Conservation (phyloP, 2,113 vertebrate genomes). For the Strix aluco region DNA sequence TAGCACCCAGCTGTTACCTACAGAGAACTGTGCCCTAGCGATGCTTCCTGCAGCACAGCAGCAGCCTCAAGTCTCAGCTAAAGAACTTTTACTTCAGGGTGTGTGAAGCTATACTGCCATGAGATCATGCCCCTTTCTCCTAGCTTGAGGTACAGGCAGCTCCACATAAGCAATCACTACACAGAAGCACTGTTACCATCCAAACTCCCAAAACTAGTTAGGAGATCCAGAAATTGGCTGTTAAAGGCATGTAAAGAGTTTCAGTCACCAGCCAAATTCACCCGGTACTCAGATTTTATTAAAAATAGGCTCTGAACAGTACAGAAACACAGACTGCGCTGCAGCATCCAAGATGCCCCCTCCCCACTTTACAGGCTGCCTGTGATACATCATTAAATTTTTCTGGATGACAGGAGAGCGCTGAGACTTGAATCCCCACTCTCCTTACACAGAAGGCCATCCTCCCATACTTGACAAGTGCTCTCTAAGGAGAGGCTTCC, state of each 20-base stretch:
- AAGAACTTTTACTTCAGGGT: background rate
- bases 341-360: background rate
- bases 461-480: background rate
- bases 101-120: fast-evolving
- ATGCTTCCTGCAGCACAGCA: background rate
- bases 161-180: background rate
- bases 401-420: background rate
- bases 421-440: background rate
- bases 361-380: background rate
- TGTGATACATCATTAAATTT: background rate
- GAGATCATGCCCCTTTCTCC: background rate
- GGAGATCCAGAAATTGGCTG: background rate
- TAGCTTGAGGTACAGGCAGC: background rate
- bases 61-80: background rate
- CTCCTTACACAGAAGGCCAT: background rate
- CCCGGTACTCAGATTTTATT: background rate
- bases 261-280: background rate
- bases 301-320: background rate
- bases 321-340: background rate
- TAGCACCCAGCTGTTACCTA: background rate
- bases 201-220: background rate
- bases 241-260: background rate
- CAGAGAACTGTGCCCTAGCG: background rate
- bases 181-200: background rate
- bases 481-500: background rate